Conservation (phyloP, 2,888 invertebrate genomes). For the Proisotoma minuta region DNA sequence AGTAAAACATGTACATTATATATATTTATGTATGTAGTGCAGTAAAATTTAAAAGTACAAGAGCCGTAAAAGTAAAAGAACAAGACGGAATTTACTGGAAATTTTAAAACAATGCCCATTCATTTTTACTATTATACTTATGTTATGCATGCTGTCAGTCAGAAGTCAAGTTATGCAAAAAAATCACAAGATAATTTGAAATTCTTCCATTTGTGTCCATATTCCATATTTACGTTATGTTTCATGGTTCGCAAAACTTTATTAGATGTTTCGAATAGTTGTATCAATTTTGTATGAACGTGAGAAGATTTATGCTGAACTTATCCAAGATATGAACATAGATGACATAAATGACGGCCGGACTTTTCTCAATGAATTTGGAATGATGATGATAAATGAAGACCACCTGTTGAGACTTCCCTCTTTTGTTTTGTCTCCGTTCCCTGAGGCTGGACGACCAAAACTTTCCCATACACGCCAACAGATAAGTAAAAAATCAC, state of each 20-base stretch:
- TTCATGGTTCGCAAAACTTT: too few species aligned
- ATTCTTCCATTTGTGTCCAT: too few species aligned
- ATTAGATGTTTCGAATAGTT: too few species aligned
- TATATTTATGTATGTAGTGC: too few species aligned
- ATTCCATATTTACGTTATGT: too few species aligned
- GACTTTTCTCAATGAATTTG: slow-evolving; percentile 45
- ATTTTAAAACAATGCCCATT: slow-evolving; percentile 16
- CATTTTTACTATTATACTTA: too few species aligned
- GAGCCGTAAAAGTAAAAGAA: too few species aligned
- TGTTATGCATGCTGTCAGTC: too few species aligned
- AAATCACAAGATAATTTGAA: neutral
- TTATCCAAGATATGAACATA: slow-evolving; percentile 22
- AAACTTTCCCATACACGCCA: slow-evolving; percentile 3
- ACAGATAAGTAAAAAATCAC: neutral
- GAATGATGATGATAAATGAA: slow-evolving; percentile 47
- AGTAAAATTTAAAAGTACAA: too few species aligned
- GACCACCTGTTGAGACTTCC: slow-evolving; percentile 47
- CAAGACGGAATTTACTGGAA: neutral
- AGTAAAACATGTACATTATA: neutral
- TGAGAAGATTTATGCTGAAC: slow-evolving; percentile 43
- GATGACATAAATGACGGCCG: too few species aligned
- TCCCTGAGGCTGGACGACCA: slow-evolving; percentile 11
- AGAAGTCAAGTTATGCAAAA: neutral
- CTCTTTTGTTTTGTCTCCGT: slow-evolving; percentile 28
- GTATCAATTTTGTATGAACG: too few species aligned